Conservation (phyloP, 1,140 invertebrate genomes). For the Triops longicaudatus region DNA sequence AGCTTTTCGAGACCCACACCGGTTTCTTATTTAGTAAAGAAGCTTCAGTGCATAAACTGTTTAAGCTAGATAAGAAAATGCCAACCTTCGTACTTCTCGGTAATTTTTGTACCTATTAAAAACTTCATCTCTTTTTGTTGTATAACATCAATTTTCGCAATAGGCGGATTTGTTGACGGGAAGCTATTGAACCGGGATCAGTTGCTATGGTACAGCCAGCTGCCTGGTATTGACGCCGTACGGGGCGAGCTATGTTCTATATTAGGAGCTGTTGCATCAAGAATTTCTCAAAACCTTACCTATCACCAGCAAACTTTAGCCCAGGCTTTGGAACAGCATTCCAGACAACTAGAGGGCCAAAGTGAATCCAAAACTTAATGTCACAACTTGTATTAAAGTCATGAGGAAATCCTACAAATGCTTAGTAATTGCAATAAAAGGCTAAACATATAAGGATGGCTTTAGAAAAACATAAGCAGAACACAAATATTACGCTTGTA, state of each 20-base stretch:
- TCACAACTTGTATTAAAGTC: background rate
- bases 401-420: background rate
- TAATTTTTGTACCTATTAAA: too few relatives aligned
- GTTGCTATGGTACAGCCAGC: slow-evolving; percentile 17
- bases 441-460: slow-evolving; percentile 3
- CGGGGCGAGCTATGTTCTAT: slow-evolving; percentile 18
- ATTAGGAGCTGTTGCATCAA: background rate
- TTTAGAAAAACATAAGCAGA: background rate
- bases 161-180: slow-evolving; percentile 24
- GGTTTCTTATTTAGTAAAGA: slow-evolving; percentile 21
- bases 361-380: background rate
- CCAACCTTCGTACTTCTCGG: slow-evolving; percentile 17
- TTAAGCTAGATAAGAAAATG: slow-evolving; percentile 21
- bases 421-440: background rate
- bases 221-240: slow-evolving; percentile 22
- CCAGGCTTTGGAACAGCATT: slow-evolving; percentile 21
- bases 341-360: background rate
- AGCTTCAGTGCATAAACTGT: slow-evolving; percentile 15
- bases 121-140: background rate
- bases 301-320: slow-evolving; percentile 23
- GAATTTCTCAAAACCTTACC: slow-evolving; percentile 20
- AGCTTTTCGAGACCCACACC: slow-evolving; percentile 5
- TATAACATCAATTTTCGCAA: background rate
- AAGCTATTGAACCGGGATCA: slow-evolving; percentile 21
- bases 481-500: background rate